Conservation (phyloP, 2,113 vertebrate genomes). For the Oxyruncus cristatus region DNA sequence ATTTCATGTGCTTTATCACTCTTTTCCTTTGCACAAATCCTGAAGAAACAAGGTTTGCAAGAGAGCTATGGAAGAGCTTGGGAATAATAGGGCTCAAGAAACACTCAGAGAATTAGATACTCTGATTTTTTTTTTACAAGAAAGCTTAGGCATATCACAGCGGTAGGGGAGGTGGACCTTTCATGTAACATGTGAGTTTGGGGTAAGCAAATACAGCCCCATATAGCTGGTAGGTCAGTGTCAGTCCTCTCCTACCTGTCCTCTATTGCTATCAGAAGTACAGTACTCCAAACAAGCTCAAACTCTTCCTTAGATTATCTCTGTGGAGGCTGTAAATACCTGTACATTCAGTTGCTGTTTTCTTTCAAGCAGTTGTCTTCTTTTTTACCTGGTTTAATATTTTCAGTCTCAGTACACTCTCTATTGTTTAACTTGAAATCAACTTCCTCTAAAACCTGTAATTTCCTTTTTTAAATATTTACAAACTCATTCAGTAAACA, state of each 20-base stretch:
- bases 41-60: not conserved
- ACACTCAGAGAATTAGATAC: not conserved
- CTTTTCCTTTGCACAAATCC: not conserved
- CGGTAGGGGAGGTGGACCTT: not conserved
- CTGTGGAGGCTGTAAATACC: not conserved
- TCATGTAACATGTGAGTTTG: not conserved
- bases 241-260: not conserved
- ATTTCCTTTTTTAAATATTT: not conserved
- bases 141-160: not conserved
- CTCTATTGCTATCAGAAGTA: not conserved
- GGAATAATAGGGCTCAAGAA: not conserved
- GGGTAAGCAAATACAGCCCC: not conserved
- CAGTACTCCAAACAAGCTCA: not conserved
- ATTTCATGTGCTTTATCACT: not conserved
- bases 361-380: not conserved
- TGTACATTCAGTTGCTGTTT: not conserved
- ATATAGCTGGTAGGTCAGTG: not conserved
- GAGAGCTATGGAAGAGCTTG: not conserved
- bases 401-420: not conserved
- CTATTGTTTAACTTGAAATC: not conserved
- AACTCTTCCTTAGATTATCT: not conserved
- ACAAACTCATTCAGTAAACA: not conserved
- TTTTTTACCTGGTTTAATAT: not conserved
- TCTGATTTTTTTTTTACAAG: not conserved
- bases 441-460: not conserved